Evolutionary conservation across 2,113 vertebrate species (phyloP).

Genomic region (Emberiza fucata): DNA sequence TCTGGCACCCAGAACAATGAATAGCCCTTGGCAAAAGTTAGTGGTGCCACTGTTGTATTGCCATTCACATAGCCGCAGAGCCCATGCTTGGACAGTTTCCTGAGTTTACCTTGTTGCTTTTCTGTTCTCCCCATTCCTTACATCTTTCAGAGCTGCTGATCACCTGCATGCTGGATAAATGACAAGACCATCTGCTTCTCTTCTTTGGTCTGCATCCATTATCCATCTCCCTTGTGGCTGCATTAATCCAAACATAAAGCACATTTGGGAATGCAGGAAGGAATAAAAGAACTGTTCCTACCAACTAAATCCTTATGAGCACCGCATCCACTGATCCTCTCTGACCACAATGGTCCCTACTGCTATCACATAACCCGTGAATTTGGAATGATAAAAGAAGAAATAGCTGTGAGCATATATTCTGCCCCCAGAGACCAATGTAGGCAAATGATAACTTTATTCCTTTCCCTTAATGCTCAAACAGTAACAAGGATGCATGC

Average conservation of each 20-base stretch:
- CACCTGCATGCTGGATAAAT: not conserved
- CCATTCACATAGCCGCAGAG: not conserved
- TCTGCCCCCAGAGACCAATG: not conserved
- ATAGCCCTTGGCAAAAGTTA: not conserved
- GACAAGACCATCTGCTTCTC: not conserved
- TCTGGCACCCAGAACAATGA: not conserved
- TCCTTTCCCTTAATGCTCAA: not conserved
- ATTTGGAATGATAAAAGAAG: not conserved
- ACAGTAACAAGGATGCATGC: too few species aligned
- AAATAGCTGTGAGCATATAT: not conserved
- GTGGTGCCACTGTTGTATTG: fast-evolving
- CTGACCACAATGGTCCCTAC: not conserved
- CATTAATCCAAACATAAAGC: not conserved
- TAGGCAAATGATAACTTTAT: not conserved
- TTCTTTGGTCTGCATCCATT: not conserved
- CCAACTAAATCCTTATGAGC: not conserved
- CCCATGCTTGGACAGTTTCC: not conserved
- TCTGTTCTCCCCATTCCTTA: not conserved
- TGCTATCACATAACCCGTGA: not conserved
- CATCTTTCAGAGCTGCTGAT: not conserved
- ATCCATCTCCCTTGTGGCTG: not conserved
- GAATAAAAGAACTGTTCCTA: not conserved
- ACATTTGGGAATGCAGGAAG: not conserved
- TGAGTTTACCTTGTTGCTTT: not conserved
- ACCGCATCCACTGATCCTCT: not conserved